Evolutionary conservation across 2,113 vertebrate genomes (phyloP).

Genomic region (Leucosticte australis): DNA sequence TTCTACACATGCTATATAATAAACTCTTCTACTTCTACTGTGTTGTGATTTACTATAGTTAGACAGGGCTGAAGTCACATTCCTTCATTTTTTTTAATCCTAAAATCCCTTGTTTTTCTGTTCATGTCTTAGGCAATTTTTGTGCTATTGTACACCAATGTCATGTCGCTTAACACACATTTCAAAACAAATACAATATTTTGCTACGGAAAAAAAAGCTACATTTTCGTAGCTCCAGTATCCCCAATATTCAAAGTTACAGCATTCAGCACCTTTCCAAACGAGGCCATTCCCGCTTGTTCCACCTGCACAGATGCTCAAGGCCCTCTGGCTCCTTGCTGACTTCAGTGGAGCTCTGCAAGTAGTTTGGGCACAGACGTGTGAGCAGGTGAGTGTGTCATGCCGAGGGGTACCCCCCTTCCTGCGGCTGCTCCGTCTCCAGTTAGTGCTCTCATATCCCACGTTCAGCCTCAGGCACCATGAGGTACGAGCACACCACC

Average conservation of each 20-base stretch:
- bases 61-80: conserved; percentile 10
- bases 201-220: conserved; percentile 54
- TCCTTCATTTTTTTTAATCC: conserved; percentile 63
- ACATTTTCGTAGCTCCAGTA: conserved; percentile 52
- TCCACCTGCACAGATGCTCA: not conserved
- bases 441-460: not conserved
- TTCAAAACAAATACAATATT: conserved; percentile 56
- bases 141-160: conserved; percentile 41
- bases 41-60: not conserved
- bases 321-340: not conserved
- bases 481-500: not conserved
- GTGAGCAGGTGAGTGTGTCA: not conserved
- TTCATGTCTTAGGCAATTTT: conserved; percentile 18
- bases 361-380: not conserved
- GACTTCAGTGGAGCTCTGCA: conserved; percentile 21
- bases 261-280: conserved; percentile 25
- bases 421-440: not conserved
- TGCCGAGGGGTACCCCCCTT: not conserved
- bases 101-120: conserved; percentile 32
- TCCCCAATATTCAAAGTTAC: conserved; percentile 51
- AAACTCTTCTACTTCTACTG: not conserved
- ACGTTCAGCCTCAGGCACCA: not conserved
- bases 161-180: conserved; percentile 31
- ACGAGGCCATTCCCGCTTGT: not conserved
- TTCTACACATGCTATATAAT: not conserved